Percentiles rank a stretch among this genome's conserved stretches.
Evolutionary conservation across 2,888 invertebrate genomes (phyloP).

Genomic region (Tanytarsus gracilentus): DNA sequence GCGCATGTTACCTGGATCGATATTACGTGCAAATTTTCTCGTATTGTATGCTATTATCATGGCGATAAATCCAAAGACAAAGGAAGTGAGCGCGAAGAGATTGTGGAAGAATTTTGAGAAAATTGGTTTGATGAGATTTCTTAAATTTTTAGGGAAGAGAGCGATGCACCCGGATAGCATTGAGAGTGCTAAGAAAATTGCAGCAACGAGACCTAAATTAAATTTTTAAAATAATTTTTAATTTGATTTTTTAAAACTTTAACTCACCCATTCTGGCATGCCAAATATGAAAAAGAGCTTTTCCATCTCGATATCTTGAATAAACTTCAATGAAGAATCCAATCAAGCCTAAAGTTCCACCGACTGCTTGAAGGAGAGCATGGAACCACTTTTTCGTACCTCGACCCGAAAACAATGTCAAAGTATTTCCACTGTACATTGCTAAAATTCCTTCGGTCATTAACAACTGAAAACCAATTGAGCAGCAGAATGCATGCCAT

Average conservation of each 20-base stretch:
- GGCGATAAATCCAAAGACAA: not conserved
- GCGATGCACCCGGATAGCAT: slow-evolving; percentile 7
- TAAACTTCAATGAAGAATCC: too few relatives aligned
- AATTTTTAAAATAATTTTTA: not conserved
- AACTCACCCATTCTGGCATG: too few relatives aligned
- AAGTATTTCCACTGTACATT: too few relatives aligned
- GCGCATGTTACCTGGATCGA: not conserved
- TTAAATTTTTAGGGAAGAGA: not conserved
- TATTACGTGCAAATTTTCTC: not conserved
- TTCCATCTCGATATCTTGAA: too few relatives aligned
- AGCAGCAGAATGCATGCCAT: not conserved
- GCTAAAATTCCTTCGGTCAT: slow-evolving; percentile 7
- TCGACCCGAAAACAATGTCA: too few relatives aligned
- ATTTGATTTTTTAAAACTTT: too few relatives aligned
- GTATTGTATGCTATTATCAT: slow-evolving; percentile 5
- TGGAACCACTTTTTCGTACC: too few relatives aligned
- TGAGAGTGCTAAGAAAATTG: not conserved
- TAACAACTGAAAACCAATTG: not conserved
- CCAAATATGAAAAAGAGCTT: too few relatives aligned
- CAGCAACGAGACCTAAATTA: slow-evolving; percentile 1
- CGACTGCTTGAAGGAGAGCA: too few relatives aligned
- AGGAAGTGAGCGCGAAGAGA: not conserved
- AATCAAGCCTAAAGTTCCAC: too few relatives aligned
- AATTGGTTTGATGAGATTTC: not conserved
- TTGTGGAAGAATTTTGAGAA: not conserved